These are phyloP conservation scores for Gallinago solitaria DNA, from an alignment of 2,797 vertebrate genomes.

Conservation along the genomic window DNA sequence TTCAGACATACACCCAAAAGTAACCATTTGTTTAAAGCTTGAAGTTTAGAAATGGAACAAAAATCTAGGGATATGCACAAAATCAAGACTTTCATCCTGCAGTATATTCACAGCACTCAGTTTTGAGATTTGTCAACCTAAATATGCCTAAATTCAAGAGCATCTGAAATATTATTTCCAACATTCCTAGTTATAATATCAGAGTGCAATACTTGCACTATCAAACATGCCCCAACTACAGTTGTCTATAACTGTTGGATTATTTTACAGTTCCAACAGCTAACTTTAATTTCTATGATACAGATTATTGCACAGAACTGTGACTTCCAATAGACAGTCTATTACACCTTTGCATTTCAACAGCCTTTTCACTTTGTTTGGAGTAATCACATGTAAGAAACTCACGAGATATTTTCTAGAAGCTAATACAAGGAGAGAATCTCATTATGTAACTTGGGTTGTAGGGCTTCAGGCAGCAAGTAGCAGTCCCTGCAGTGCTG, in stretches of 20 bases:
- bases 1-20: not conserved
- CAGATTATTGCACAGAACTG: not conserved
- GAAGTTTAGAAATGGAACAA: not conserved
- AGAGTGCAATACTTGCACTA: not conserved
- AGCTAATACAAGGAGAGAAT: not conserved
- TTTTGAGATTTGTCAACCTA: not conserved
- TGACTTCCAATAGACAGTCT: not conserved
- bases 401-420: not conserved
- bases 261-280: not conserved
- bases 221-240: not conserved
- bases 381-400: not conserved
- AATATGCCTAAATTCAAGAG: not conserved
- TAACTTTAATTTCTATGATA: not conserved
- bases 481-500: not conserved
- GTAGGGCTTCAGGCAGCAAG: not conserved
- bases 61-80: conserved; percentile 24
- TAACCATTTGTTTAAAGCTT: not conserved
- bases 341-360: not conserved
- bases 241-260: not conserved
- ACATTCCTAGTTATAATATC: not conserved
- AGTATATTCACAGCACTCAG: not conserved
- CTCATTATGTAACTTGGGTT: not conserved
- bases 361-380: not conserved
- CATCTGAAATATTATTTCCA: conserved; percentile 1
- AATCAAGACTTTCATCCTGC: not conserved